Percentiles rank a stretch among this genome's conserved stretches.
These are phyloP conservation scores for Darevskia nairensis DNA, from an alignment of 2,797 vertebrate species.

Conservation along the genomic window DNA sequence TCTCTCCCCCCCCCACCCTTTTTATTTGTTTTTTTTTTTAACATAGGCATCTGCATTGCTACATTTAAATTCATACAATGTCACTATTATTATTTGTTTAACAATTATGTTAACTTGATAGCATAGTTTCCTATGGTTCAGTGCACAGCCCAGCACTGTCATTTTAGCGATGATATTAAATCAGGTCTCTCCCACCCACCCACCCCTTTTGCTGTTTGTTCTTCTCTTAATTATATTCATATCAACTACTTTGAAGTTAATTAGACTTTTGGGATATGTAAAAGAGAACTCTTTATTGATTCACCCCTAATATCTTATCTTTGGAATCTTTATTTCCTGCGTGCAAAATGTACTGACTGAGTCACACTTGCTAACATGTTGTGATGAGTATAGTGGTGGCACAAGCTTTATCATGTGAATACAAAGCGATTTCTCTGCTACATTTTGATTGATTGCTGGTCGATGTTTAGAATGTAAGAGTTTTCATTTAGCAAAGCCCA, in stretches of 20 bases:
- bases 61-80: conserved; percentile 57
- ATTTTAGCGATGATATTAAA: conserved; percentile 67
- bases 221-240: conserved; percentile 96
- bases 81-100: conserved; percentile 52
- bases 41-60: conserved; percentile 11
- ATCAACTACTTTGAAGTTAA: conserved; percentile 97
- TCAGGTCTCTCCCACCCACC: conserved; percentile 82
- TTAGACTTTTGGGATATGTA: conserved; percentile 89
- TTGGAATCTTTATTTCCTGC: conserved; percentile 75
- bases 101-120: conserved; percentile 57
- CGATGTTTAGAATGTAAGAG: conserved; percentile 50
- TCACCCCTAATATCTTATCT: conserved; percentile 74
- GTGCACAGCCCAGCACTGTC: conserved; percentile 48
- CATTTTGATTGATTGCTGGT: conserved; percentile 52
- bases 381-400: conserved; percentile 42
- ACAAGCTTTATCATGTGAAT: conserved; percentile 52
- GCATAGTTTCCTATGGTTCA: conserved; percentile 60
- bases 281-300: conserved; percentile 80
- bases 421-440: conserved; percentile 38
- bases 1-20: background rate
- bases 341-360: conserved; percentile 58
- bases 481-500: conserved; percentile 53
- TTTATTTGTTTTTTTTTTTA: background rate
- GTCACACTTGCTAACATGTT: conserved; percentile 66
- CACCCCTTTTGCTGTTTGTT: conserved; percentile 79